Percentiles rank a stretch among this genome's conserved stretches.
Conservation (phyloP, 2,113 vertebrate species). For the Bos indicus region DNA sequence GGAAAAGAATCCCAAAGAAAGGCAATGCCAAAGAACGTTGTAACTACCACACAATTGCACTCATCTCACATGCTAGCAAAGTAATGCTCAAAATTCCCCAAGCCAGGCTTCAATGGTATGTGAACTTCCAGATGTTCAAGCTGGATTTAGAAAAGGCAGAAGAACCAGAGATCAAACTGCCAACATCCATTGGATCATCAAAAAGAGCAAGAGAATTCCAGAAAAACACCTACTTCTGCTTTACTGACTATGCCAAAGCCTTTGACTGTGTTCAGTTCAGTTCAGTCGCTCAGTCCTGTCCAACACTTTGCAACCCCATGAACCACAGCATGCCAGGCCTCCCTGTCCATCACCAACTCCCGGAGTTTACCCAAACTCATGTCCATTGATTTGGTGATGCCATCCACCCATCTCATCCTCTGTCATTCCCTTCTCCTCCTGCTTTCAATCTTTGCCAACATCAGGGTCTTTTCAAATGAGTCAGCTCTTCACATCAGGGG, state of each 20-base stretch:
- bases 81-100: background rate
- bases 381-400: background rate
- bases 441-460: background rate
- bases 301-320: background rate
- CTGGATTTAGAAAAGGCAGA: background rate
- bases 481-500: background rate
- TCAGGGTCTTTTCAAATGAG: background rate
- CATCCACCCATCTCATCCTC: background rate
- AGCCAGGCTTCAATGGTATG: background rate
- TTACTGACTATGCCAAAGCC: background rate
- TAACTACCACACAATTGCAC: background rate
- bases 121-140: background rate
- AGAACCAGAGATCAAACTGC: background rate
- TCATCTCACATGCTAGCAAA: background rate
- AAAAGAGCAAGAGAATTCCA: background rate
- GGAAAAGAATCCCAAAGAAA: background rate
- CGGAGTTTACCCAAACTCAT: background rate
- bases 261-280: background rate
- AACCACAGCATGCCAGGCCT: background rate
- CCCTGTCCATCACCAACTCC: background rate
- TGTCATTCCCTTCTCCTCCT: background rate
- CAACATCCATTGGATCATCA: background rate
- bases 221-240: background rate
- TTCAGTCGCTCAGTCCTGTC: accelerated
- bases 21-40: background rate